Evolutionary conservation across 1,140 invertebrate species (phyloP).

Genomic region (Diorhabda carinulata): DNA sequence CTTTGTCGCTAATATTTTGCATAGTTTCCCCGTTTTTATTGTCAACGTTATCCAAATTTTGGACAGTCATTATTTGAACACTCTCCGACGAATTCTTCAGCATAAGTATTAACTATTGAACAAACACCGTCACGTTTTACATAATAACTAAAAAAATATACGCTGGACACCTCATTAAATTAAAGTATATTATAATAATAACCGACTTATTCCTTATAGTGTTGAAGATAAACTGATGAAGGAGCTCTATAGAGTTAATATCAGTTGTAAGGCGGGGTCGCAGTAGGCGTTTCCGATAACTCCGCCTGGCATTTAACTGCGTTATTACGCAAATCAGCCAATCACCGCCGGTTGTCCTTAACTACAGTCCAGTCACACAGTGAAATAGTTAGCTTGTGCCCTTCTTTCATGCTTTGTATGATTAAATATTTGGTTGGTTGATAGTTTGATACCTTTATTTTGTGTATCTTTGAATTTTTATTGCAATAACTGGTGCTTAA

Average conservation of each 20-base stretch:
- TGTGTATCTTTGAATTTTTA: slow-evolving; percentile 38
- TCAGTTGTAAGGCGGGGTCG: slow-evolving; percentile 21
- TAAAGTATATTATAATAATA: slow-evolving; percentile 5
- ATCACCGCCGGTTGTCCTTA: slow-evolving; percentile 31
- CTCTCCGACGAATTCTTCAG: slow-evolving; percentile 40
- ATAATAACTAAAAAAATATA: not conserved
- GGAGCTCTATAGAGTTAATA: slow-evolving; percentile 24
- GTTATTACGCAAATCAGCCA: slow-evolving; percentile 33
- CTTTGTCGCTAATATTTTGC: slow-evolving; percentile 52
- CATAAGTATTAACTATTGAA: slow-evolving; percentile 30
- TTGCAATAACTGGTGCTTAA: slow-evolving; percentile 40
- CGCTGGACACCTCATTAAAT: not conserved
- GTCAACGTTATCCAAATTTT: slow-evolving; percentile 42
- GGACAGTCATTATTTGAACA: slow-evolving; percentile 48
- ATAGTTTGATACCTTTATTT: slow-evolving; percentile 33
- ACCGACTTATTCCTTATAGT: slow-evolving; percentile 29
- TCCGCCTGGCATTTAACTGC: slow-evolving; percentile 26
- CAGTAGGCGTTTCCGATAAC: slow-evolving; percentile 5
- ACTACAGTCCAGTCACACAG: slow-evolving; percentile 28
- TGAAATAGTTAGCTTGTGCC: not conserved
- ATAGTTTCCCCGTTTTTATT: slow-evolving; percentile 42
- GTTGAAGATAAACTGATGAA: slow-evolving; percentile 35
- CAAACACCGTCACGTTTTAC: not conserved
- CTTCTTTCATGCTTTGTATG: not conserved
- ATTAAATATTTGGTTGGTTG: slow-evolving; percentile 20